Conservation (phyloP, 2,888 invertebrate species). For the Cheiracanthium punctorium region DNA sequence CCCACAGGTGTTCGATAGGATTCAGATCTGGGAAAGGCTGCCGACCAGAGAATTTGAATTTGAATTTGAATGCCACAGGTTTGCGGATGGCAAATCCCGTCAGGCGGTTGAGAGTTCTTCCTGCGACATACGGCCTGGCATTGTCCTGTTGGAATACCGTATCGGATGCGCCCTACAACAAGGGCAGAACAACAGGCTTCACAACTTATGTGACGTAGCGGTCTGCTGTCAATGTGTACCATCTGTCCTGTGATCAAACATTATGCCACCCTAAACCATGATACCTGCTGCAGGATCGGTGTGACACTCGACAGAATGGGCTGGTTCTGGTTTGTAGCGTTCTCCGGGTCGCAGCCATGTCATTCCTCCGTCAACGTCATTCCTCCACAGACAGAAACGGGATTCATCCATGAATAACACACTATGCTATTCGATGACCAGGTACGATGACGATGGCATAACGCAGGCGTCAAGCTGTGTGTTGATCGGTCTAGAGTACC, state of each 20-base stretch:
- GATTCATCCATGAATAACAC: background rate
- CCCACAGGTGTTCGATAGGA: background rate
- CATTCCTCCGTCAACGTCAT: background rate
- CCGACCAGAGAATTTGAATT: slow-evolving; percentile 1
- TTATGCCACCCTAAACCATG: background rate
- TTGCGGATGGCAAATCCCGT: background rate
- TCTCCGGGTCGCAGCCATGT: background rate
- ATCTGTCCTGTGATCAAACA: background rate
- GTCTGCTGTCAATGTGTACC: slow-evolving; percentile 1
- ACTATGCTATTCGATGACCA: background rate
- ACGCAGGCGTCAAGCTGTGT: too few relatives aligned
- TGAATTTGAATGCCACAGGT: too few relatives aligned
- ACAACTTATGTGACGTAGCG: background rate
- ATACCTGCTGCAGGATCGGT: background rate
- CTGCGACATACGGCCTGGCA: background rate
- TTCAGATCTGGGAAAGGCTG: background rate
- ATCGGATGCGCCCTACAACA: background rate
- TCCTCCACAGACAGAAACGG: background rate
- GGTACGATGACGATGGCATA: background rate
- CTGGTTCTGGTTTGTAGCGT: slow-evolving; percentile 1
- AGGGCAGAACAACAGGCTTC: background rate
- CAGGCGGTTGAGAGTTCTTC: background rate
- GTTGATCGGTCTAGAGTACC: too few relatives aligned
- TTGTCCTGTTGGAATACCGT: background rate
- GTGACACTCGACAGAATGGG: background rate